Conservation (phyloP, 2,888 invertebrate genomes). For the Eulithis prunata region DNA sequence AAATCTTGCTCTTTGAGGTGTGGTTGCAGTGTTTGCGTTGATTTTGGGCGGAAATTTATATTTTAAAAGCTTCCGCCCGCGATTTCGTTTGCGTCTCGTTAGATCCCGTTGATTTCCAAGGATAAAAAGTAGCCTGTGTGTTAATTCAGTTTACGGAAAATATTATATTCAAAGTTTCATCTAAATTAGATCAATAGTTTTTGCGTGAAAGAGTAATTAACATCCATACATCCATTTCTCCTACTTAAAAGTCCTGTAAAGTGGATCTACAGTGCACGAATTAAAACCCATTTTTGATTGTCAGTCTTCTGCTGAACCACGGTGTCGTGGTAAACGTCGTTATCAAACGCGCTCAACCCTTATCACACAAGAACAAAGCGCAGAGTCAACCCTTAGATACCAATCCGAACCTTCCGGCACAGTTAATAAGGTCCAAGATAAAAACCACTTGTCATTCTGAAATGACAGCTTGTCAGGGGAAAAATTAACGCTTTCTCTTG, state of each 20-base stretch:
- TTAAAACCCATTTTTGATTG: too few species aligned
- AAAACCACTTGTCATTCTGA: constrained; percentile 23
- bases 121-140: too few species aligned
- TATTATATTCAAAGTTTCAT: too few species aligned
- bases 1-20: constrained; percentile 49
- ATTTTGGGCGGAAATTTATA: background rate
- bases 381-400: constrained; percentile 15
- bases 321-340: background rate
- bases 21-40: constrained; percentile 25
- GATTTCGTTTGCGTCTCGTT: too few species aligned
- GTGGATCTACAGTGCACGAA: too few species aligned
- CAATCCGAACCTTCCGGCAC: constrained; percentile 21
- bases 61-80: background rate
- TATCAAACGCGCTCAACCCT: constrained; percentile 28
- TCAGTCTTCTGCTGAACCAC: too few species aligned
- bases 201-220: too few species aligned
- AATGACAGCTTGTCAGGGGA: constrained; percentile 36
- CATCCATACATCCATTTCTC: too few species aligned
- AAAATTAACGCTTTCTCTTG: constrained; percentile 30
- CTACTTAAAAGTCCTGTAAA: too few species aligned
- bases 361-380: constrained; percentile 8
- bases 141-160: too few species aligned
- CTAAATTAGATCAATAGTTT: too few species aligned
- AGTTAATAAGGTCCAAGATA: constrained; percentile 16
- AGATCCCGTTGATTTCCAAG: too few species aligned